Evolutionary conservation across 2,888 invertebrate species (phyloP).

Genomic region (Caradrina kadenii): DNA sequence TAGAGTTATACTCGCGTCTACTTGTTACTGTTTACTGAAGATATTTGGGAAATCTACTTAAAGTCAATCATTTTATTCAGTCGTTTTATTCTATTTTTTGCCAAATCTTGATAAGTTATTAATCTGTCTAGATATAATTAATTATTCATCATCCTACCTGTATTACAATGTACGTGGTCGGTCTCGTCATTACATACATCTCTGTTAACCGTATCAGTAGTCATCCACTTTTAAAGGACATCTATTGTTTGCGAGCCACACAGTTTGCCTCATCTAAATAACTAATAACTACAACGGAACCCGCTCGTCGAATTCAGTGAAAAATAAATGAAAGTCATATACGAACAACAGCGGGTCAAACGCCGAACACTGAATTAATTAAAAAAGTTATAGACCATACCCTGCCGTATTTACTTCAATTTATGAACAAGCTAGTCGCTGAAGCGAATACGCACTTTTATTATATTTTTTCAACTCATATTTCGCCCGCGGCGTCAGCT

Average conservation of each 20-base stretch:
- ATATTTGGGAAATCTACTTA: neutral
- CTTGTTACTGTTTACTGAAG: neutral
- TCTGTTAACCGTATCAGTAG: neutral
- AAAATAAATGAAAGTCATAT: slow-evolving; percentile 22
- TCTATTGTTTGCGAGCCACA: neutral
- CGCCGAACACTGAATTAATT: slow-evolving; percentile 40
- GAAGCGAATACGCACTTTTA: slow-evolving; percentile 21
- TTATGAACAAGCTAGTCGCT: slow-evolving; percentile 9
- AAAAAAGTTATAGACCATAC: slow-evolving; percentile 26
- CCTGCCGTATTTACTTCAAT: slow-evolving; percentile 28
- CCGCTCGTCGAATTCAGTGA: neutral
- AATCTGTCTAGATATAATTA: no score
- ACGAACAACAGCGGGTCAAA: slow-evolving; percentile 12
- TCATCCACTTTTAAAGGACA: neutral
- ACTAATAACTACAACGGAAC: neutral
- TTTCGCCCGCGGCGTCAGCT: slow-evolving; percentile 17
- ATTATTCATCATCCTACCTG: no score
- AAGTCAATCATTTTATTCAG: no score
- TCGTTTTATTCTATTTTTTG: no score
- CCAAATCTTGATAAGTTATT: no score
- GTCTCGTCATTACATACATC: no score
- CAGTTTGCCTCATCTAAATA: neutral
- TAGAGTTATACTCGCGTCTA: neutral
- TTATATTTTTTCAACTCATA: slow-evolving; percentile 21
- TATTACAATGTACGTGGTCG: no score